phyloP scores from a whole-genome alignment of 2,888 invertebrate species.

The Stratiomys singularior region DNA sequence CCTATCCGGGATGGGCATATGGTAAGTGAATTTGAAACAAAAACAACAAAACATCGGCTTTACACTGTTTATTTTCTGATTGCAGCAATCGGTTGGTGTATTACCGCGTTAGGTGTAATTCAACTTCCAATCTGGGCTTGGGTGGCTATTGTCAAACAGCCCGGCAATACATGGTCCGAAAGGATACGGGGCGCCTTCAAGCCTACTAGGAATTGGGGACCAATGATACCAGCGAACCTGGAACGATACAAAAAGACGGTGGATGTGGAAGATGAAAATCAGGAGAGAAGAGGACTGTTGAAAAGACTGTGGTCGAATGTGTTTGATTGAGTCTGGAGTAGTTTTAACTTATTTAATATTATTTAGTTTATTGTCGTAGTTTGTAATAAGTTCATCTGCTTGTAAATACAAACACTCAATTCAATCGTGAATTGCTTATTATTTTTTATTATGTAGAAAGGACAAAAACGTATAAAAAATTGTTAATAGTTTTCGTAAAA shows the following conservation, averaged over 20 bases:
- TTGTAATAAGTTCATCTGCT: too few relatives aligned
- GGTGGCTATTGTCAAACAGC: conserved; percentile 60
- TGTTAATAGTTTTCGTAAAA: neutral
- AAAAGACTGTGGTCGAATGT: conserved; percentile 30
- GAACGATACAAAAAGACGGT: conserved; percentile 68
- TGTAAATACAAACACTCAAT: too few relatives aligned
- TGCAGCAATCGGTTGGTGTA: conserved; percentile 66
- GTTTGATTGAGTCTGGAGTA: conserved; percentile 17
- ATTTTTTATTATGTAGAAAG: too few relatives aligned
- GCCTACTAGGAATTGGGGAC: conserved; percentile 70
- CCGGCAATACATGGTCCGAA: conserved; percentile 58
- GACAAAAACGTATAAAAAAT: too few relatives aligned
- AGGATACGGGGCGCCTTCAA: conserved; percentile 66
- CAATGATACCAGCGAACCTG: conserved; percentile 66
- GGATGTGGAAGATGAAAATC: conserved; percentile 56
- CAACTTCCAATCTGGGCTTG: conserved; percentile 67
- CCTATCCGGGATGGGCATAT: conserved; percentile 72
- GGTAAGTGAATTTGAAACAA: conserved; percentile 65
- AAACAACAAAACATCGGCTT: neutral
- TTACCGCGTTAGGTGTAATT: conserved; percentile 67
- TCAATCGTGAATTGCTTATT: neutral
- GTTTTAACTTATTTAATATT: conserved; percentile 8
- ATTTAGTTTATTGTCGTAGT: too few relatives aligned
- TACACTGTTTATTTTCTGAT: conserved; percentile 22
- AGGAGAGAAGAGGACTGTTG: neutral